These are phyloP conservation scores for Lophotis ruficrista DNA, from an alignment of 2,113 vertebrate genomes.

Conservation along the genomic window DNA sequence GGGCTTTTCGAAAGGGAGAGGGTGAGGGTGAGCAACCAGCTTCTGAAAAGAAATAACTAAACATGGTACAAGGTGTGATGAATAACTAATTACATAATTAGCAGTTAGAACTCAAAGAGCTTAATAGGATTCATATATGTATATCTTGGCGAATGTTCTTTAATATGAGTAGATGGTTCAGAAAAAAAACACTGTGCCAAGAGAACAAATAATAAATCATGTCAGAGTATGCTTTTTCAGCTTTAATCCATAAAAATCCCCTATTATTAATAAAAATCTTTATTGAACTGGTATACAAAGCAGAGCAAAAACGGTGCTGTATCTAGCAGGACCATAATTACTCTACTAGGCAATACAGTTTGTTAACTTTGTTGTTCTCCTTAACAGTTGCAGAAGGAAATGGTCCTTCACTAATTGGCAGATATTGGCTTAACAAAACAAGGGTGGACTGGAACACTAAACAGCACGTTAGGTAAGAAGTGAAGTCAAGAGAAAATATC, in stretches of 20 bases:
- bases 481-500: neutral
- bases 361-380: conserved; percentile 18
- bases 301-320: neutral
- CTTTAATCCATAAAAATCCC: neutral
- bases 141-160: neutral
- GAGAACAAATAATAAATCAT: neutral
- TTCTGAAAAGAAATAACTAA: neutral
- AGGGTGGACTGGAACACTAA: neutral
- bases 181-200: neutral
- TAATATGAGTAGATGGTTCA: neutral
- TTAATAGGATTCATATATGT: neutral
- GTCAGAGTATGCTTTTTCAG: neutral
- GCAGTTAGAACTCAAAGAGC: neutral
- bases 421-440: neutral
- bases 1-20: neutral
- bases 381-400: conserved; percentile 10
- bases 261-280: neutral
- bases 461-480: neutral
- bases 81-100: conserved; percentile 1
- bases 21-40: neutral
- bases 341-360: neutral
- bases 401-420: conserved; percentile 3
- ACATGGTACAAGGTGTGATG: neutral
- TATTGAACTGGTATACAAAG: neutral
- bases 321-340: neutral